Base-by-base conservation (phyloP, 2,797 vertebrate species). In the Rhinatrema bivittatum region DNA sequence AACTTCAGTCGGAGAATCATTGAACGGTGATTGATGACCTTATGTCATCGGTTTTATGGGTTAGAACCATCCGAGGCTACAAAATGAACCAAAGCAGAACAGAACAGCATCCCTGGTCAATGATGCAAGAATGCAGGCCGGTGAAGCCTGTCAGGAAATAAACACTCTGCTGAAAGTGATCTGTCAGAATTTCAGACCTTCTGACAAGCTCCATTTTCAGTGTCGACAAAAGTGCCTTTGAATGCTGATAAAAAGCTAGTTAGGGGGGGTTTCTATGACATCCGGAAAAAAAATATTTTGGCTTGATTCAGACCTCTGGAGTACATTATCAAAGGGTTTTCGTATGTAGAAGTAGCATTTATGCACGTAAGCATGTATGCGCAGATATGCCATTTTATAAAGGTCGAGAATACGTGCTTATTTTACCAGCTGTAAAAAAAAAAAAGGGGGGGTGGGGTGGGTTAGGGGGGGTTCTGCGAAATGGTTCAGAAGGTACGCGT, bases 121-220 rank as follows among this genome's bases (percentile, higher is more conserved):
- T 66, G 64, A 71, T 78, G 81, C 79, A 80, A 68, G 47, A 29
- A 69, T 62, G 53, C 72, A 63, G 52, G 59, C 43, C 48, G 54
- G 34, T 42, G 36, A 58, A 77, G 54, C 50, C 70, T 87, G 87
- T 91, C 88, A 90, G 74, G 74, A 77, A 78, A 79, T 74, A 75
- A 74, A 74, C 70, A 68, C 43, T 76, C 75, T 56, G 59, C 76
- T 81, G 50, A 81, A 57, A 82, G 74, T 73, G 59, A 73, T 71
- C 82, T 55, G 75, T 87, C 87, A 87, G 60, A 70, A 25, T 70
- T 72, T 78, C 76, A 78, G 73, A 56, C 65, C 46, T 75, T 66
- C 62, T 84, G 81, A 82, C 70, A 56, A 55, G 38, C 64, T 85
- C 63, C 62, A 74, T 84, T 80, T 67, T 79, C 73, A 79, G 39